Evolutionary conservation across 2,888 invertebrate species (phyloP), one percentile per base, ranked within the genome.

Genomic region (Himalopsyche japonica): DNA sequence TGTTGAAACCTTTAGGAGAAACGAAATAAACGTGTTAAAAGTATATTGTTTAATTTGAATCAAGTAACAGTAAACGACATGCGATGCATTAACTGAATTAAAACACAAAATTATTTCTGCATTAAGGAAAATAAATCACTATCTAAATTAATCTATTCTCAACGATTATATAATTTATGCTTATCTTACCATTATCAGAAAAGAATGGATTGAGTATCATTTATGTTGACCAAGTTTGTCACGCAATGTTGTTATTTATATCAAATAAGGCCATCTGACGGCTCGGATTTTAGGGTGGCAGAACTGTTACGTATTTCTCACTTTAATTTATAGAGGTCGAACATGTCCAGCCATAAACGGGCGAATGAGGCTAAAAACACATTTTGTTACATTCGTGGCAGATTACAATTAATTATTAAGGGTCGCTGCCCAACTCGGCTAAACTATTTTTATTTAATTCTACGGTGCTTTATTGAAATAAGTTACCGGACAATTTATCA

Each of bases 221-320:
- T 57, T 20, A 57, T 57, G 57, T 24, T 24, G 57, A 57, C 20
- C 57, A 57, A 20, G 30, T 30, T 76, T 76, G 34, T 76, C 76
- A 76, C 76, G 76, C 76, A n/a, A 76, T 76, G 34, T 76, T 76
- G 30, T 76, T 32, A 76, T 32, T 76, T 78, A 78, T 78, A 78
- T 78, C 78, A 37, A 78, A 78, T 78, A 78, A 78, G 78, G 78
- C 37, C 78, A 78, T 78, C 78, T 57, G 43, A 43, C 78, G 37
- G 37, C 32, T n/a, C 32, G 76, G 76, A 30, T 76, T 34, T 57
- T 57, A 24, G 57, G 57, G 57, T n/a, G 57, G 43, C 43, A 43
- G 43, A 43, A 43, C 43, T 43, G 70, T 6, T 30, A 27, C 32
- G 30, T 76, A 76, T 76, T 76, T 76, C 76, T 76, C 34, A 76